phyloP scores from a whole-genome alignment of 2,888 invertebrate species.

The Volucella bombylans region DNA sequence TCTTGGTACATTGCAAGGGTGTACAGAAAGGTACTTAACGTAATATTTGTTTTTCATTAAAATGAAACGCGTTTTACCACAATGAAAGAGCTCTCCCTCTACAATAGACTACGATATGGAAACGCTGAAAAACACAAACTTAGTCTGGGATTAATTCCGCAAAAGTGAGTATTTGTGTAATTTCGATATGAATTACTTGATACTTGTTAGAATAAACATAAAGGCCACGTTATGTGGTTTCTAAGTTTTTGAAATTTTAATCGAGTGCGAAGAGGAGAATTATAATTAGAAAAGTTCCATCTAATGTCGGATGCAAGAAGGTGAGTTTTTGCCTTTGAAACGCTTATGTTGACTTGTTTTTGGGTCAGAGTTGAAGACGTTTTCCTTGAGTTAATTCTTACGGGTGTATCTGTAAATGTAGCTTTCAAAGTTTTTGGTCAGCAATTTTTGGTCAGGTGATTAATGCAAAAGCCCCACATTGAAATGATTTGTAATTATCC shows the following conservation, averaged over 20 bases:
- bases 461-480: no score
- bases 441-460: no score
- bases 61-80: slow-evolving; percentile 25
- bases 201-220: slow-evolving; percentile 23
- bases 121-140: slow-evolving; percentile 35
- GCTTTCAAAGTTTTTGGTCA: no score
- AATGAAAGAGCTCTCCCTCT: neutral
- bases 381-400: no score
- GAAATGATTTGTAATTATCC: no score
- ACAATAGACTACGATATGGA: neutral
- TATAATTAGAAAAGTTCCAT: slow-evolving; percentile 65
- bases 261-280: slow-evolving; percentile 58
- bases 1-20: neutral
- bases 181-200: slow-evolving; percentile 34
- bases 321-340: neutral
- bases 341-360: neutral
- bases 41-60: slow-evolving; percentile 64
- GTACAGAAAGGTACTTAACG: neutral
- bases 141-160: slow-evolving; percentile 38
- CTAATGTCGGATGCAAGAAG: neutral
- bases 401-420: no score
- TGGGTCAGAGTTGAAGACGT: no score
- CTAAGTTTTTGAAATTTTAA: slow-evolving; percentile 55
- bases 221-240: slow-evolving; percentile 27
- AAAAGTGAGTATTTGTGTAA: slow-evolving; percentile 24